Evolutionary conservation across 1,140 invertebrate species (phyloP), one percentile per base, ranked within the genome.

Genomic region (Procambarus clarkii): DNA sequence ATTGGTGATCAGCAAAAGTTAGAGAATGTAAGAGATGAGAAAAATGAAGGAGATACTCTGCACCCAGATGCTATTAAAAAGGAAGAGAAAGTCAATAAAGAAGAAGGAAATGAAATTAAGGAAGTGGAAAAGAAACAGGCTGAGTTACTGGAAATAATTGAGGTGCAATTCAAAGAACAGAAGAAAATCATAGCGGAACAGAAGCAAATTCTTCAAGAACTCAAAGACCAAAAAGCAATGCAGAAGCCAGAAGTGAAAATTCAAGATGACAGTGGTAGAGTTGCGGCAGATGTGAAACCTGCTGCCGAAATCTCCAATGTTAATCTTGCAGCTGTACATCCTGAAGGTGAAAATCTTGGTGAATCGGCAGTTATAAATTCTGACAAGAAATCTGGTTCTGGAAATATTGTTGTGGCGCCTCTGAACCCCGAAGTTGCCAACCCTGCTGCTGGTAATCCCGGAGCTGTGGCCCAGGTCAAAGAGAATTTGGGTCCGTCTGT

Each of bases 41-140:
- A 58, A 7, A 54, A 13, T 15, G 34, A n/a, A 48, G 64, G 64
- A 44, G 88, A 91, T 54, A 69, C 88, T 8, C 45, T 91, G 60
- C 88, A 91, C 74, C 88, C 88, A 5, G 88, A 91, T 48, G 88
- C 88, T 34, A 91, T 91, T 46, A 44, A 91, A 69, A 91, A 85
- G 71, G 88, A 91, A 64, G 88, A 91, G 82, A 91, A 91, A 64
- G 88, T 77, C 34, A 69, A 84, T 44, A 46, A 77, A 50, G 87
- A 82, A 21, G 79, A 82, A 48, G 58, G 58, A 13, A 71, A 82
- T 54, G 77, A 45, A 34, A 64, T 7, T 9, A 69, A 64, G 54
- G 78, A 34, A 74, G 64, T 71, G 58, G 64, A 74, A 44, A 83
- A 90, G 50, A 90, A 90, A 45, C 80, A 90, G 71, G 79, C 71